Evolutionary conservation across 2,113 vertebrate genomes (phyloP), one percentile per base, ranked within the genome.

Genomic region (Struthio camelus): DNA sequence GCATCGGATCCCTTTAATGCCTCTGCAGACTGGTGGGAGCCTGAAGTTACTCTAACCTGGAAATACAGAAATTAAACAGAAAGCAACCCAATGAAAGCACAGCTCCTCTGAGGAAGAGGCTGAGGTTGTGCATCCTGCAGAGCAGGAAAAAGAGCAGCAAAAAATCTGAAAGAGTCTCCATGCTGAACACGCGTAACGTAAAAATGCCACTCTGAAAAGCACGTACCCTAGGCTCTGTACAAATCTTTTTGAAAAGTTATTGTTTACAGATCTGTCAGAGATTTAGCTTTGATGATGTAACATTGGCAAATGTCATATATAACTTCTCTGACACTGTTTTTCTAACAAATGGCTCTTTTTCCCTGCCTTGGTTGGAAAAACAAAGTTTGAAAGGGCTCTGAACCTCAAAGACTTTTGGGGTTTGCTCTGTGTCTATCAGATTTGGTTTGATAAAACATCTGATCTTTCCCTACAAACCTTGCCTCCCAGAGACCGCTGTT

Each of bases 231-330:
- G 87, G 73, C 61, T 82, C 91, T 69, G 54, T 46, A 7, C 30
- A 62, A 83, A 71, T 95, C 72, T 73, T 44, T 58, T 27, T 77
- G 95, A 95, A 81, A 93, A 94, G 54, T 25, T n/a, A 36, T 89
- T 97, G 91, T 90, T 94, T 95, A 91, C 92, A 97, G 97, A 95
- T 93, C 88, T 80, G 94, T 82, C 89, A 93, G 65, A 89, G 66
- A 89, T 97, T 91, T 72, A 80, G 77, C 69, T 96, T 94, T 76
- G 97, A 94, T 92, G 96, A 92, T 92, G 59, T 64, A 83, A 92
- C 19, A 0, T 92, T 96, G 94, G 94, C 89, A 96, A 94, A 95
- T 90, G 93, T 88, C 94, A 91, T 18, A 11, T 9, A 54, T 30
- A 90, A 89, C 86, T 90, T 93, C 80, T 80, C 78, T 94, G 95